Conservation (phyloP, 2,113 vertebrate genomes). For the Hydrolagus affinis region DNA sequence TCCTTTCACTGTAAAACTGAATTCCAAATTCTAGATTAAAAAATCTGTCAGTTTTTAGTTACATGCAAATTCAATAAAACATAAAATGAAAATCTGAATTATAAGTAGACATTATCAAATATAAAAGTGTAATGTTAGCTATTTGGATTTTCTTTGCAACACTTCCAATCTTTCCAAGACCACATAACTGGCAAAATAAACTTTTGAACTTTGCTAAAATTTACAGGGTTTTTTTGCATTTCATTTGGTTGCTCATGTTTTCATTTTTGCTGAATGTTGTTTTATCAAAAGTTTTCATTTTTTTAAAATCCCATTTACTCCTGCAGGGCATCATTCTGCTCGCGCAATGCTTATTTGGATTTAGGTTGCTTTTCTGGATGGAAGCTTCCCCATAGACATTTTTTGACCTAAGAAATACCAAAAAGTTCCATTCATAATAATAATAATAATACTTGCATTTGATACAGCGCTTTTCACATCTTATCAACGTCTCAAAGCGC, state of each 20-base stretch:
- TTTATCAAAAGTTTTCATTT: background rate
- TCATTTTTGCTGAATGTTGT: background rate
- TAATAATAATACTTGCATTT: too few species aligned
- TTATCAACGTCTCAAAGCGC: too few species aligned
- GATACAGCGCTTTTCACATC: too few species aligned
- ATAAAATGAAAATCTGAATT: background rate
- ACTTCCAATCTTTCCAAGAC: background rate
- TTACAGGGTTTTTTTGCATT: background rate
- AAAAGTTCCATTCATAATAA: too few species aligned
- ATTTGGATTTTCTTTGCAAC: background rate
- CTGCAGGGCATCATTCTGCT: background rate
- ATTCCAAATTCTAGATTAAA: background rate
- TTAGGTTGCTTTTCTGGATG: background rate
- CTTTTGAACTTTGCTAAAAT: background rate
- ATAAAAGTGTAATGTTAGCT: background rate
- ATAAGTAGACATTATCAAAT: background rate
- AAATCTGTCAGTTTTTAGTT: too few species aligned
- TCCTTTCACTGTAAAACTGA: background rate
- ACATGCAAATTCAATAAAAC: background rate
- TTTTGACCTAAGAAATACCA: background rate
- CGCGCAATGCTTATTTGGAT: background rate
- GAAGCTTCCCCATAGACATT: background rate
- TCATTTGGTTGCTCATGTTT: background rate
- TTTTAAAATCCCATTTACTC: background rate
- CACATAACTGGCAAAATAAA: background rate